Conservation (phyloP, 2,888 invertebrate species). For the Pachycephus smyrnensis region DNA sequence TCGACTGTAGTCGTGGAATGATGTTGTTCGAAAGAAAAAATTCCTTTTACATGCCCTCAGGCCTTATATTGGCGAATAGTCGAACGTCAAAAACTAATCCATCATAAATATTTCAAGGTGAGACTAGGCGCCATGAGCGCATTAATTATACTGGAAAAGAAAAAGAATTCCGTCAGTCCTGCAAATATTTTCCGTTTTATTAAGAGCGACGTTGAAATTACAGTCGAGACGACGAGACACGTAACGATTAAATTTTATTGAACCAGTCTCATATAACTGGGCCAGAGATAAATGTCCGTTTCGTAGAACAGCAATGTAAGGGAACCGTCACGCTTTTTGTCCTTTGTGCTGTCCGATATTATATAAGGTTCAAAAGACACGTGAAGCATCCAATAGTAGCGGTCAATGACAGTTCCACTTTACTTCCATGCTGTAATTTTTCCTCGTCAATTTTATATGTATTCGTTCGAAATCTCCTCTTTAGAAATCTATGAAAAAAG, state of each 20-base stretch:
- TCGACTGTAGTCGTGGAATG: not conserved
- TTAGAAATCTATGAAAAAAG: not conserved
- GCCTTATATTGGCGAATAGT: not conserved
- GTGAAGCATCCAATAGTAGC: not conserved
- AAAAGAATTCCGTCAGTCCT: not conserved
- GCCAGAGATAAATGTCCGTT: conserved; percentile 31
- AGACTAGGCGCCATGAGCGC: not conserved
- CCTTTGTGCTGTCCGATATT: not conserved
- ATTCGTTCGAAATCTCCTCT: not conserved
- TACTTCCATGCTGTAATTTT: not conserved
- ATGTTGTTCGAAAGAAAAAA: not conserved
- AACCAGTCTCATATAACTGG: conserved; percentile 14
- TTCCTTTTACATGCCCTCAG: not conserved
- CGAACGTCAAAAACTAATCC: not conserved
- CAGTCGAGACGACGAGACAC: not conserved
- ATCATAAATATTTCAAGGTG: not conserved
- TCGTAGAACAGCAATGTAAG: conserved; percentile 22
- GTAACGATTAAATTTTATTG: not conserved
- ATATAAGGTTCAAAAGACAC: conserved; percentile 5
- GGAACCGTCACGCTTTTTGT: not conserved
- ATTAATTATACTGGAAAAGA: not conserved
- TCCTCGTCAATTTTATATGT: not conserved
- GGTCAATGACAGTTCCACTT: not conserved
- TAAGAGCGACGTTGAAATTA: not conserved
- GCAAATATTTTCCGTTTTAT: not conserved